These are phyloP conservation scores for Meloidogyne hapla DNA, from an alignment of 1,140 invertebrate species.

Conservation along the genomic window DNA sequence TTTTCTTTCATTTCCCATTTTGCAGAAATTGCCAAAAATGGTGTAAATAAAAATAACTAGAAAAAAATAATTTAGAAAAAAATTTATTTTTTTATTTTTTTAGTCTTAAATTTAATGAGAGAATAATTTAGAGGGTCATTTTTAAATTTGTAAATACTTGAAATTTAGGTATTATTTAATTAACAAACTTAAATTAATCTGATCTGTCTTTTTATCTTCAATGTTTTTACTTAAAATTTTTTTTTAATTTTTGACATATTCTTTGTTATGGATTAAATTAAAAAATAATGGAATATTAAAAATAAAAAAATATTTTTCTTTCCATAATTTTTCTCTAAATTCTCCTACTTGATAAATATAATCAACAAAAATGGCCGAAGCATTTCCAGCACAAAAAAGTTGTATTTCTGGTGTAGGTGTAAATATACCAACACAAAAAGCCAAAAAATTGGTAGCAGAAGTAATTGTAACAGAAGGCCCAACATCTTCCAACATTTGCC, in stretches of 20 bases:
- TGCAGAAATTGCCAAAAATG: conserved; percentile 40
- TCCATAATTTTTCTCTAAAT: too few species aligned
- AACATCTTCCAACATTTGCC: conserved; percentile 1
- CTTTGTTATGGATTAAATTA: too few species aligned
- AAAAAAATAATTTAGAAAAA: not conserved
- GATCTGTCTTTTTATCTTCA: too few species aligned
- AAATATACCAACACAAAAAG: conserved; percentile 56
- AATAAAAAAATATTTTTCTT: too few species aligned
- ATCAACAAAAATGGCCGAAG: conserved; percentile 52
- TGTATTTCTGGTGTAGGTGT: conserved; percentile 58
- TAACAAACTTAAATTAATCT: too few species aligned
- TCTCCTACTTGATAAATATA: conserved; percentile 49
- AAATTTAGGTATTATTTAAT: too few species aligned
- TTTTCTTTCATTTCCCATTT: conserved; percentile 32
- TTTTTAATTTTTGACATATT: too few species aligned
- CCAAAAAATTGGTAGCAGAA: conserved; percentile 53
- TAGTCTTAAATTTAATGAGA: not conserved
- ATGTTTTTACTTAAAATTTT: too few species aligned
- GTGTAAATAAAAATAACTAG: conserved; percentile 48
- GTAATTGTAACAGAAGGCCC: conserved; percentile 54
- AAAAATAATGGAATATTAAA: too few species aligned
- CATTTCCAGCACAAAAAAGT: conserved; percentile 46
- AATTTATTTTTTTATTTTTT: not conserved
- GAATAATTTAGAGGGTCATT: not conserved
- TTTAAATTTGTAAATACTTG: too few species aligned